phyloP scores from a whole-genome alignment of 2,888 invertebrate genomes.

The Eupithecia vulgata region DNA sequence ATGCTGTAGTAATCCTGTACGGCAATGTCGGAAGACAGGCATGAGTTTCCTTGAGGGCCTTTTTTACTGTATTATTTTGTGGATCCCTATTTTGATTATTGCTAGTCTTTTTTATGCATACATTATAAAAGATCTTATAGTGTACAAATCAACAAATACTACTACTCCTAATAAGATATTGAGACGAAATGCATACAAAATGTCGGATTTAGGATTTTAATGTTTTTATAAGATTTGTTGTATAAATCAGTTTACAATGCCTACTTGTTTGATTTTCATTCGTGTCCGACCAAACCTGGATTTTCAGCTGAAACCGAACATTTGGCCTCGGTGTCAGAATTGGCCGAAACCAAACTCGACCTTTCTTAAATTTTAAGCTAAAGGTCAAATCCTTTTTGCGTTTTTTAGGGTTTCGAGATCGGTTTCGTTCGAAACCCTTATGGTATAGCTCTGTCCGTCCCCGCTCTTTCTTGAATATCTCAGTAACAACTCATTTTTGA shows the following conservation, averaged over 20 bases:
- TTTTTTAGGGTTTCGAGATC: too few species aligned
- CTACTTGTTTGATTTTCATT: constrained; percentile 4
- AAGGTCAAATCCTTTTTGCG: too few species aligned
- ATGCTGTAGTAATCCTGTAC: not conserved
- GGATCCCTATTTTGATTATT: constrained; percentile 63
- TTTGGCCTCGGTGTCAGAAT: too few species aligned
- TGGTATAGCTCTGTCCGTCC: too few species aligned
- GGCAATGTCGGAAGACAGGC: constrained; percentile 39
- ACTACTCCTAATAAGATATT: not conserved
- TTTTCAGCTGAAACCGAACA: too few species aligned
- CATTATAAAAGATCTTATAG: constrained; percentile 52
- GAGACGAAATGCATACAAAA: constrained; percentile 41
- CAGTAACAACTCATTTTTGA: too few species aligned
- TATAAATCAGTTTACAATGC: not conserved
- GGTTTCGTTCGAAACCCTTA: too few species aligned
- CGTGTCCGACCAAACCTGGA: not conserved
- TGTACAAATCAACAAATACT: not conserved
- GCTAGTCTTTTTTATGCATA: constrained; percentile 56
- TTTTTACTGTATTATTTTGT: constrained; percentile 62
- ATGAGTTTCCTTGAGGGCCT: constrained; percentile 60
- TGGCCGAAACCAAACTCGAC: too few species aligned
- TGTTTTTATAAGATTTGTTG: too few species aligned
- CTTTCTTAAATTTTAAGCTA: too few species aligned
- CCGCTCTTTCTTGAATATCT: too few species aligned
- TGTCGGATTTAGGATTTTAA: constrained; percentile 67